These are phyloP conservation scores for Nannoperca obscura DNA, from an alignment of 2,797 vertebrate genomes.

Conservation along the genomic window DNA sequence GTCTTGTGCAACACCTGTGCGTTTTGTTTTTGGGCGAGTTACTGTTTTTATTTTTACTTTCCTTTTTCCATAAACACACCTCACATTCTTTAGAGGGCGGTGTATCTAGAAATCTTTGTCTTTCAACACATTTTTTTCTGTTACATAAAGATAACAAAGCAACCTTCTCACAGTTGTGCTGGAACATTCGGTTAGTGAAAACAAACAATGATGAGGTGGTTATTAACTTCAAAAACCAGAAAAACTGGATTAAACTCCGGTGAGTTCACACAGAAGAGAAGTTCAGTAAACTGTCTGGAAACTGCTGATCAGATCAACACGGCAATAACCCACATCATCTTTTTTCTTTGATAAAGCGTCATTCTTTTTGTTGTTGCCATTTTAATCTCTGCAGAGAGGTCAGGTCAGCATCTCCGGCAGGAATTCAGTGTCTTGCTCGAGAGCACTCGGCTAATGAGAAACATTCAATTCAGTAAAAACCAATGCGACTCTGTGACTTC, in stretches of 20 bases:
- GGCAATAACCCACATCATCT: conserved; percentile 10
- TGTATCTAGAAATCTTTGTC: conserved; percentile 55
- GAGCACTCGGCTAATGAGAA: neutral
- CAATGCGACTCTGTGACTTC: neutral
- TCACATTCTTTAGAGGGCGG: conserved; percentile 57
- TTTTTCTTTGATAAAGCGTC: conserved; percentile 17
- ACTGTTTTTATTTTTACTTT: conserved; percentile 50
- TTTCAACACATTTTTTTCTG: conserved; percentile 62
- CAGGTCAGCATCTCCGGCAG: neutral
- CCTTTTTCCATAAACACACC: conserved; percentile 62
- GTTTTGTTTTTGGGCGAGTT: conserved; percentile 54
- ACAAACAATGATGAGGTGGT: conserved; percentile 49
- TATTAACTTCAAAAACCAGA: conserved; percentile 75
- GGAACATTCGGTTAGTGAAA: conserved; percentile 70
- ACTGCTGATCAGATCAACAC: conserved; percentile 43
- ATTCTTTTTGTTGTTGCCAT: neutral
- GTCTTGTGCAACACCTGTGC: conserved; percentile 56
- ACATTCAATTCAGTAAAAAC: neutral
- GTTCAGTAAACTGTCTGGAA: conserved; percentile 29
- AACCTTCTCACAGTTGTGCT: conserved; percentile 65
- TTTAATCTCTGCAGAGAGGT: neutral
- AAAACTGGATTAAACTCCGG: conserved; percentile 64
- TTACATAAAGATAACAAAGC: conserved; percentile 65
- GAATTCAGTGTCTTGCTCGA: neutral
- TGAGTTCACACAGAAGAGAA: conserved; percentile 21